phyloP scores from a whole-genome alignment of 1,140 invertebrate species.

The Arctopsyche grandis region DNA sequence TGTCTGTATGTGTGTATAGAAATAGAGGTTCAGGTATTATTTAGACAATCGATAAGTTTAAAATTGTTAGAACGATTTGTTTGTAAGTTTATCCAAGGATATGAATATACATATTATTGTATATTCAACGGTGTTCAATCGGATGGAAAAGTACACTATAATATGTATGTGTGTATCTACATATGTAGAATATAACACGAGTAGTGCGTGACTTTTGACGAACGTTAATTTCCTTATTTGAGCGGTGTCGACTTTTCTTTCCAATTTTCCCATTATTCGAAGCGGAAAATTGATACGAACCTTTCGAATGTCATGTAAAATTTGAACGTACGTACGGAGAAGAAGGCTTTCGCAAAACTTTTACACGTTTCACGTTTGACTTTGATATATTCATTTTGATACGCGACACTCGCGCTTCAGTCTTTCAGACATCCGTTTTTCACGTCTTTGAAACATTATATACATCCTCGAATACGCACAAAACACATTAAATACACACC shows the following conservation, averaged over 20 bases:
- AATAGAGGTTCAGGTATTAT: too few species aligned
- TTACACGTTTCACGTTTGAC: background rate
- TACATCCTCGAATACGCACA: too few species aligned
- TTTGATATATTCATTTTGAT: constrained; percentile 2
- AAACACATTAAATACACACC: background rate
- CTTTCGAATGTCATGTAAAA: constrained; percentile 3
- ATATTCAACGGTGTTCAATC: too few species aligned
- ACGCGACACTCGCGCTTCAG: background rate
- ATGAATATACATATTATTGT: too few species aligned
- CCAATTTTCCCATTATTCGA: constrained; percentile 20
- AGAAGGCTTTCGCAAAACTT: background rate
- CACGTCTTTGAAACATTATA: background rate
- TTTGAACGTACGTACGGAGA: background rate
- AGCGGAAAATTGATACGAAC: constrained; percentile 19
- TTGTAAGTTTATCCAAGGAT: too few species aligned
- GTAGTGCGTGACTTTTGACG: background rate
- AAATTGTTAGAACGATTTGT: too few species aligned
- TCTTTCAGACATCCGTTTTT: background rate
- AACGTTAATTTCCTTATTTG: background rate
- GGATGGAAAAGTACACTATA: too few species aligned
- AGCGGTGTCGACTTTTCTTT: constrained; percentile 13
- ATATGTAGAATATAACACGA: too few species aligned
- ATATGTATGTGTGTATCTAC: too few species aligned
- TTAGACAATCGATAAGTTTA: too few species aligned
- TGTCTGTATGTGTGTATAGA: too few species aligned